Base-by-base conservation (phyloP, 2,797 vertebrate species). In the Chloroceryle amazona region DNA sequence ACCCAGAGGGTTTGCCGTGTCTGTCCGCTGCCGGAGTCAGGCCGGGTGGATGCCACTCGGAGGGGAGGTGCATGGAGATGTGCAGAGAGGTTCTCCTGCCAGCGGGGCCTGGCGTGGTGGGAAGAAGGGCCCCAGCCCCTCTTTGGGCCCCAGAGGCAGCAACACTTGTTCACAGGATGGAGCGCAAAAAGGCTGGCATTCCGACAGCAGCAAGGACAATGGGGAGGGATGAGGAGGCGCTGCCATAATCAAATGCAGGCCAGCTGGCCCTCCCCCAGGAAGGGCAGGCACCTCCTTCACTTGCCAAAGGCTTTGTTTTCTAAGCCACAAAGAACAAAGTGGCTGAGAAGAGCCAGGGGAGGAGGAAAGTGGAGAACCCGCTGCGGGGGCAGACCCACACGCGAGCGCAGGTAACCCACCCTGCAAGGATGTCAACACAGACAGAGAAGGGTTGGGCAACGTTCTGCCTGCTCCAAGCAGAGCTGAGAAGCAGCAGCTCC, bases 261-360 rank as follows among this genome's bases (percentile, higher is more conserved):
- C 93, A 96, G 96, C 95, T 93, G 96, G 91, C 94, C 96, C 96
- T 95, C 95, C 96, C 96, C 94, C 89, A 95, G 91, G n/a, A 90
- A 94, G 91, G 94, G 91, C 93, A 96, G 88, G 89, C 87, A 91
- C 96, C 93, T 95, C 96, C 93, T 96, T 95, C 90, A 81, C 86
- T 95, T 84, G 96, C 95, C 91, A 90, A 97, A 83, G 90, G 93
- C 96, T 96, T 96, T 97, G 96, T 96, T 95, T 95, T 84, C 93
- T 73, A 81, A 96, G 82, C 78, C 91, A 96, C 91, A 84, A 91
- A 96, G 95, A 96, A 94, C 85, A 95, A 95, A 95, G 92, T 90
- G 72, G 46, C 15, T 51, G 81, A 66, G 60, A 39, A 88, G 46
- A 61, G 58, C 4, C 17, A 35, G 70, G 52, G 62, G 7, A 76